phyloP scores from a whole-genome alignment of 1,140 invertebrate species.

The Bombus pascuorum region DNA sequence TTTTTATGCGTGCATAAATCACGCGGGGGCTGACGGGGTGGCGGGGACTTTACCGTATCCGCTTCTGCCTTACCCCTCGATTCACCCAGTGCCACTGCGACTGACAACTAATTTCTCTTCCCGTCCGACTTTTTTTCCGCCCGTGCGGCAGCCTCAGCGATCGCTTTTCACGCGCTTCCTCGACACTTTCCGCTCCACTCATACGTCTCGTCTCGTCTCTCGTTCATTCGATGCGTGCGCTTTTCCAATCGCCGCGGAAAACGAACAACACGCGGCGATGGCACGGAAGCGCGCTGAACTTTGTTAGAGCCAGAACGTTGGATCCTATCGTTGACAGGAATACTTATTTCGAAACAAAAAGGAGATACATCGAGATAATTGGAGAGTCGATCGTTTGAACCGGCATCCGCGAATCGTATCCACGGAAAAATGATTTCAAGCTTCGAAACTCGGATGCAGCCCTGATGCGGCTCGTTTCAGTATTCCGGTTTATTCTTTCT shows the following conservation, averaged over 20 bases:
- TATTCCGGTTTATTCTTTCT: constrained; percentile 4
- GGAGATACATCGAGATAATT: background rate
- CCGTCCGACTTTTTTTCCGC: constrained; percentile 56
- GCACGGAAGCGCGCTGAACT: background rate
- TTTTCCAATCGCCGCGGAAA: background rate
- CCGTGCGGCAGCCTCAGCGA: constrained; percentile 14
- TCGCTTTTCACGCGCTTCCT: constrained; percentile 44
- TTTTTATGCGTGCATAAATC: constrained; percentile 69
- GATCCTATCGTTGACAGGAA: background rate
- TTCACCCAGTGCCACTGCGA: constrained; percentile 56
- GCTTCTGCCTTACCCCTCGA: constrained; percentile 31
- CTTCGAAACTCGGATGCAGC: background rate
- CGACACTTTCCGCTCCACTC: constrained; percentile 27
- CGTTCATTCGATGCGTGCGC: background rate
- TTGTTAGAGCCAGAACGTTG: background rate
- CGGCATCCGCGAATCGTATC: background rate
- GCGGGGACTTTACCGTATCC: constrained; percentile 29
- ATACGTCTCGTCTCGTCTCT: background rate
- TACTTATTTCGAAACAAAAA: background rate
- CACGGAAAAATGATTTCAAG: constrained; percentile 9
- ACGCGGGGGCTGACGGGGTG: constrained; percentile 43
- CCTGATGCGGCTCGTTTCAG: background rate
- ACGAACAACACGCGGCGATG: background rate
- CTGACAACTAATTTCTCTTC: constrained; percentile 77
- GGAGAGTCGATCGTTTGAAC: background rate